Base-by-base conservation (phyloP, 2,888 invertebrate species). In the Abrostola triplasia region DNA sequence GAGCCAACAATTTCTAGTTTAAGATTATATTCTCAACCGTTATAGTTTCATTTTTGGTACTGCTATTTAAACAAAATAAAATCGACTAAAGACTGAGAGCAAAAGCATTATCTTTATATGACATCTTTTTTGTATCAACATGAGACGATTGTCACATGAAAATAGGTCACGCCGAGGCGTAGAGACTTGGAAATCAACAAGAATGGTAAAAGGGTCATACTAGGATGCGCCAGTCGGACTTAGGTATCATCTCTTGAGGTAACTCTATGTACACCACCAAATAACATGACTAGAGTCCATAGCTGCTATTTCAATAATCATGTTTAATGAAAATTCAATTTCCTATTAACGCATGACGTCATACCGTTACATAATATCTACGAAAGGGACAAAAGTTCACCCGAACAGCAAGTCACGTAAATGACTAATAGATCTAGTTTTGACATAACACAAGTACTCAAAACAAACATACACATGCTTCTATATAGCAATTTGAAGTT, bases 371-470 rank as follows among this genome's bases (percentile, higher is more conserved):
- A 56, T 37, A 73, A 64, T 60, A 66, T 57, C 58, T 66, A 64
- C 53, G 55, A 52, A 61, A 49, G 66, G 63, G 63, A 67, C 69
- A 64, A 78, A 75, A 71, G 71, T 69, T 78, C 70, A 80, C 61
- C 67, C 73, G 57, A 77, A 82, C 59, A 64, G 74, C 77, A 71
- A 79, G 73, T 75, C 79, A 77, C 51, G 57, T 41, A 67, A 65
- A 70, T 81, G 77, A 68, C 64, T 80, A 78, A 84, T 82, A 75
- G 79, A 72, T 73, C 56, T 63, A 79, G 77, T 83, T 84, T 79
- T 69, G 82, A 80, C 84, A 78, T 61, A 70, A 57, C 58, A 59
- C 59, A 62, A 70, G 67, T 44, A 59, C 50, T 58, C 24, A 7
- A 37, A 40, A 42, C 56, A 4, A 6, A 6, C 52, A 24, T 41